Evolutionary conservation across 2,797 vertebrate genomes (phyloP), one percentile per base, ranked within the genome.

Genomic region (Manis pentadactyla): DNA sequence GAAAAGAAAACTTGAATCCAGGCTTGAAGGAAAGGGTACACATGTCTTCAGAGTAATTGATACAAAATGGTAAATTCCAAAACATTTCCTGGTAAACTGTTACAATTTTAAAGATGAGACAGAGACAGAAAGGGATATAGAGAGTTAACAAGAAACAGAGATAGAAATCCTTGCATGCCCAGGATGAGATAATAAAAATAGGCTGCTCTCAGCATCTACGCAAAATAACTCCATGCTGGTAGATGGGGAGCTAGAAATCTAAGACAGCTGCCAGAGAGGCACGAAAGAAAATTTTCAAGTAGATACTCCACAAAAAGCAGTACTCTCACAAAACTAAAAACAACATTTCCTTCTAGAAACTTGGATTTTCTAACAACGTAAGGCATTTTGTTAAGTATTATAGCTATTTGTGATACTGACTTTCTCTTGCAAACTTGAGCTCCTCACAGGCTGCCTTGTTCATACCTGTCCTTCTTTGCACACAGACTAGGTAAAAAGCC

Each of bases 381-480:
- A 74, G 49, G 69, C 0, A 18, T 55, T 57, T 66, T 82, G 4
- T 83, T 19, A 25, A 3, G 31, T 57, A 23, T 86, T 31, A 49
- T 8, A 51, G 66, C 31, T 51, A 11, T 25, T 15, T 87, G 29
- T 85, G 27, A 53, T 11, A 15, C 46, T 73, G 59, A 34, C 71
- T 46, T 85, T 87, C 27, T 83, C 39, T 12, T 74, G 4, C 14
- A 55, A 29, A 31, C 25, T 9, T 88, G n/a, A 86, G 13, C 2
- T 63, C 21, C 31, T 9, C 12, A 18, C 2, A 27, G 4, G 27
- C 9, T 68, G 19, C 10, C 31, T 25, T 82, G 1, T 31, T 25
- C 25, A 11, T 12, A 27, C 18, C 7, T 11, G 4, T 1, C 34
- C 0, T 1, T 49, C 8, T 9, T 83, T 23, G 5, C 1, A 27